These are phyloP conservation scores for Pseudomyrmex sp. DNA, from an alignment of 1,140 invertebrate genomes.

Conservation along the genomic window DNA sequence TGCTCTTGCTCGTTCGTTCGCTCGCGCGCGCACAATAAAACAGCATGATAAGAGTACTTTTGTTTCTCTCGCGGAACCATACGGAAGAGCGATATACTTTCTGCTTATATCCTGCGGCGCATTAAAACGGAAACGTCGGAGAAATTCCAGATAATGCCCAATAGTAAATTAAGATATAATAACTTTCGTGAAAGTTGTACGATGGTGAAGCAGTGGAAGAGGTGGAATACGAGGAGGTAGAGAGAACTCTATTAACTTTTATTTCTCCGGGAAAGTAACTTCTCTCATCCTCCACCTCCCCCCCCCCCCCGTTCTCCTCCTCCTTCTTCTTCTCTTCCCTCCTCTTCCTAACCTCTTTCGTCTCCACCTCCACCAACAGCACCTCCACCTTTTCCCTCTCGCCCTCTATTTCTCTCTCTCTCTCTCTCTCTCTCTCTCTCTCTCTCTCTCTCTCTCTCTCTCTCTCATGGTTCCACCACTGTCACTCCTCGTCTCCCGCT, in stretches of 20 bases:
- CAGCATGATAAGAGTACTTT: constrained; percentile 42
- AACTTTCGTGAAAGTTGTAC: constrained; percentile 81
- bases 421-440: constrained; percentile 26
- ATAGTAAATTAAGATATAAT: constrained; percentile 82
- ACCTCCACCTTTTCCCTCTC: not conserved
- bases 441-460: constrained; percentile 27
- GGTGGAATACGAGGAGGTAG: constrained; percentile 68
- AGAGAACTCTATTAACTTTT: constrained; percentile 84
- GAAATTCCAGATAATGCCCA: constrained; percentile 78
- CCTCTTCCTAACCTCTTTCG: constrained; percentile 6
- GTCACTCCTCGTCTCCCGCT: constrained; percentile 43
- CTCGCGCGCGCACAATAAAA: constrained; percentile 51
- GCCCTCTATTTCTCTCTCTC: not conserved
- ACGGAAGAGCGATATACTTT: constrained; percentile 52
- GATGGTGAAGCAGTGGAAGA: constrained; percentile 70
- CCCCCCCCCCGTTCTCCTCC: not conserved
- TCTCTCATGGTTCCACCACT: constrained; percentile 19
- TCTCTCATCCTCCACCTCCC: constrained; percentile 66
- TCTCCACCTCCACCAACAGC: constrained; percentile 8
- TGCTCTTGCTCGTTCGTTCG: not conserved
- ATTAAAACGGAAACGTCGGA: constrained; percentile 72
- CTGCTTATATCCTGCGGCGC: constrained; percentile 56
- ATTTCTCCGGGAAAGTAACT: constrained; percentile 83
- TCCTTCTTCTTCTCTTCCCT: constrained; percentile 11
- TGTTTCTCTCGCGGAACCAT: constrained; percentile 25